phyloP scores from a whole-genome alignment of 2,888 invertebrate species.

The Melinaea marsaeus region DNA sequence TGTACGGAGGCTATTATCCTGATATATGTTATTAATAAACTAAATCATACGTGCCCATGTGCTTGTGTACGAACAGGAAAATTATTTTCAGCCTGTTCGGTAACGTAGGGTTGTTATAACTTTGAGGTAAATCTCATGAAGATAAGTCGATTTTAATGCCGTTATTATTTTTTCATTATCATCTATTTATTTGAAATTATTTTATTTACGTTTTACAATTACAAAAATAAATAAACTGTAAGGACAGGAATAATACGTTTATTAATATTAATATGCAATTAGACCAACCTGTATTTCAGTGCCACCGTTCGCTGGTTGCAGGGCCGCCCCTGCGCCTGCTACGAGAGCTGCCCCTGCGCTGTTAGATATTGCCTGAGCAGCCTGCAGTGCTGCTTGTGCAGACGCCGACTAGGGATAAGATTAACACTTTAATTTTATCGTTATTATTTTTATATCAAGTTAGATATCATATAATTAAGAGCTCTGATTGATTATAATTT shows the following conservation, averaged over 20 bases:
- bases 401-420: slow-evolving; percentile 84
- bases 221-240: slow-evolving; percentile 7
- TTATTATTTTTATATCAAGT: no score
- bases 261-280: background rate
- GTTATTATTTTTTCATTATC: background rate
- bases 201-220: slow-evolving; percentile 5
- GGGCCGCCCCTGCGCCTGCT: slow-evolving; percentile 80
- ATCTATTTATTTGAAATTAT: background rate
- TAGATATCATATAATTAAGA: no score
- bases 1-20: slow-evolving; percentile 27
- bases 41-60: slow-evolving; percentile 27
- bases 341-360: slow-evolving; percentile 80
- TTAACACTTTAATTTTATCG: background rate
- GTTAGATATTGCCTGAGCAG: slow-evolving; percentile 87
- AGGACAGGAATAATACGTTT: background rate
- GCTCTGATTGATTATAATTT: no score
- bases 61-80: slow-evolving; percentile 13
- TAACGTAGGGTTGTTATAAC: slow-evolving; percentile 7
- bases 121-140: background rate
- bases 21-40: slow-evolving; percentile 27
- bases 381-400: slow-evolving; percentile 91
- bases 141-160: slow-evolving; percentile 2
- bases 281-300: slow-evolving; percentile 75
- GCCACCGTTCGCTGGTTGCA: slow-evolving; percentile 77
- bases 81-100: slow-evolving; percentile 17